A percentile compares a stretch with the other conserved stretches of the same genome.
phyloP scores from a whole-genome alignment of 2,797 vertebrate species.

The Spea hammondii region DNA sequence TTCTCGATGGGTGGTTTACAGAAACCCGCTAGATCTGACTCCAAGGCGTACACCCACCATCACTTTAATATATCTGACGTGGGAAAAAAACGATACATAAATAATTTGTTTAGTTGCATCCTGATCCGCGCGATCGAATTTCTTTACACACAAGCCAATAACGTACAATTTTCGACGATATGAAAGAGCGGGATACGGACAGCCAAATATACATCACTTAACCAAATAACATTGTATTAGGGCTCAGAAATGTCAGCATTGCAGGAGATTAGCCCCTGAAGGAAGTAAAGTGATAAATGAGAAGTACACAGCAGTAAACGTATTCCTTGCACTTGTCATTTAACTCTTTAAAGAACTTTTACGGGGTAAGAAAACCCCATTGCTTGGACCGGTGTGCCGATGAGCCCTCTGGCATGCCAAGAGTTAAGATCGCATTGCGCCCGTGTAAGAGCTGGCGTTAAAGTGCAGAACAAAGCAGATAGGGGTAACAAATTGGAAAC shows the following conservation, averaged over 20 bases:
- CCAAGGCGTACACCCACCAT: neutral
- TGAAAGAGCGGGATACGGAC: neutral
- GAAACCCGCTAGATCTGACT: no score
- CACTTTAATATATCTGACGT: neutral
- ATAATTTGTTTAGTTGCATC: neutral
- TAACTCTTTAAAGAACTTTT: no score
- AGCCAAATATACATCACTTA: neutral
- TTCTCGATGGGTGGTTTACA: no score
- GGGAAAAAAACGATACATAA: neutral
- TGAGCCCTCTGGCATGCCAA: neutral
- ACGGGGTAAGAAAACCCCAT: no score
- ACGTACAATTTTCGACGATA: neutral
- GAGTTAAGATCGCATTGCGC: neutral
- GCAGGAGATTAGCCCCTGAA: no score
- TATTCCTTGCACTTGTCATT: neutral
- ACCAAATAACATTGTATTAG: neutral
- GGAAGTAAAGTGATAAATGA: neutral
- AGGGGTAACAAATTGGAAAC: conserved; percentile 13
- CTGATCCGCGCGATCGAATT: neutral
- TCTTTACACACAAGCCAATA: neutral
- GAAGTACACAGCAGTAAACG: neutral
- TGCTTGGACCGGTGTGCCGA: no score
- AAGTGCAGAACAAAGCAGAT: conserved; percentile 5
- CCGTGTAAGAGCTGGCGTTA: conserved; percentile 7
- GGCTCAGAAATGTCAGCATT: neutral